phyloP scores from a whole-genome alignment of 2,113 vertebrate genomes.

The Opisthocomus hoazin region DNA sequence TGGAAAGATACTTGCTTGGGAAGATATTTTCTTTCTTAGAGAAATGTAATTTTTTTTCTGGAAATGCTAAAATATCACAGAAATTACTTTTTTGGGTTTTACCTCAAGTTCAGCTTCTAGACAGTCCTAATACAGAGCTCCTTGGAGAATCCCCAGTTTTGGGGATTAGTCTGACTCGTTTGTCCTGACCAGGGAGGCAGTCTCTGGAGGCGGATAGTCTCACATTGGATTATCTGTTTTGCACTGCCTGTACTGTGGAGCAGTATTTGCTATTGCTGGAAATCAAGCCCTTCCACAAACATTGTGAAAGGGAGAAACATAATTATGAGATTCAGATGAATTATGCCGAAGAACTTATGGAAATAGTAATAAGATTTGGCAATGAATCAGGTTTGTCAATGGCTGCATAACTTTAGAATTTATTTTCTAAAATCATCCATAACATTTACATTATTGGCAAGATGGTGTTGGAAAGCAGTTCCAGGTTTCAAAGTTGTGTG shows the following conservation, averaged over 20 bases:
- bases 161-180: not conserved
- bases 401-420: not conserved
- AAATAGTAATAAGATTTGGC: not conserved
- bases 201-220: not conserved
- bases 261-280: not conserved
- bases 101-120: not conserved
- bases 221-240: not conserved
- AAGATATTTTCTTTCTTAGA: not conserved
- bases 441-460: not conserved
- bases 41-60: not conserved
- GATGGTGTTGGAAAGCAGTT: not conserved
- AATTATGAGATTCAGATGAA: not conserved
- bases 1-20: not conserved
- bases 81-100: accelerated
- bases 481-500: not conserved
- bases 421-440: not conserved
- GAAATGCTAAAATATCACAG: not conserved
- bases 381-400: not conserved
- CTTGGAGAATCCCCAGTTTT: not conserved
- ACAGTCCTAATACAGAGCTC: not conserved
- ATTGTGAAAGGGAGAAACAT: not conserved
- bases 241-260: not conserved
- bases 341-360: not conserved
- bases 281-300: not conserved
- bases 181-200: not conserved